Base-by-base conservation (phyloP, 2,797 vertebrate species). In the Psittacula echo region DNA sequence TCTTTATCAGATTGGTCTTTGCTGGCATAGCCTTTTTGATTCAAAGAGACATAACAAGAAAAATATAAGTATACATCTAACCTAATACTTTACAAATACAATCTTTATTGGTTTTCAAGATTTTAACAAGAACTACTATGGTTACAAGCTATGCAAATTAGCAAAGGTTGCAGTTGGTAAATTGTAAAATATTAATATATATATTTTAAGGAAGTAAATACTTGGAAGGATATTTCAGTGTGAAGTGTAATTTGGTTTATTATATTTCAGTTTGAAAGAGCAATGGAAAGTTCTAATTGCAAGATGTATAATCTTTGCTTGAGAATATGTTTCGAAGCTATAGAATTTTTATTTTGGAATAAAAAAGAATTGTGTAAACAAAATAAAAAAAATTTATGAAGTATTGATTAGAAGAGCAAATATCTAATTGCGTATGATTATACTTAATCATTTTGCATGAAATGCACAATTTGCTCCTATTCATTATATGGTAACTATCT, bases 321-420 rank as follows among this genome's bases (percentile, higher is more conserved):
- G 13, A 96, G 76, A 94, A 94, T 27, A 39, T 75, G 66, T 86
- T 93, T 85, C 86, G 56, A 93, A 93, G 29, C 27, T 76, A 82
- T 16, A 97, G 67, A 92, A 29, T 97, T 96, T 94, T 96, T 97
- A 95, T 95, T 97, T 96, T 77, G 86, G 48, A 50, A 93, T 95
- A 90, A 53, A 92, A 91, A 86, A 74, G 7, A 13, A 54, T 87
- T 66, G 48, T 53, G 51, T 85, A 85, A 95, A 81, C 19, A 56
- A 89, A 93, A 82, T 34, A 17, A 67, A 68, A 93, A 83, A 60
- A 53, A 51, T 10, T 45, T 80, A 65, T 13, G 17, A 90, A 42
- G 9, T 61, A 65, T 30, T 32, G 16, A 50, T 73, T 76, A 90
- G 64, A 92, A 89, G 41, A 87, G 60, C 50, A 91, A 93, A 75